Evolutionary conservation across 2,113 vertebrate genomes (phyloP).

Genomic region (Hypomesus transpacificus): DNA sequence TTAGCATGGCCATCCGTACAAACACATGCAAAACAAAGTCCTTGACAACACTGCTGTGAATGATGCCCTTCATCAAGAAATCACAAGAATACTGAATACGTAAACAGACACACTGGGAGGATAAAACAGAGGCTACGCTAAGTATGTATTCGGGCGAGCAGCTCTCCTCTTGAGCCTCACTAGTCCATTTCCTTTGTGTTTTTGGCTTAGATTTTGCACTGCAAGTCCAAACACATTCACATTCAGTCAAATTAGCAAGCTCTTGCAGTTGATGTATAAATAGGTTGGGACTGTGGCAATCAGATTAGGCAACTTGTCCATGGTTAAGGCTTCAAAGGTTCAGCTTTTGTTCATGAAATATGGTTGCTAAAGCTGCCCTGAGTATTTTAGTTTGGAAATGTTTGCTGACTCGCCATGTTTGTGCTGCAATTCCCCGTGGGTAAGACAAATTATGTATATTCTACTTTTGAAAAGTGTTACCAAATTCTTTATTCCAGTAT

Average conservation of each 20-base stretch:
- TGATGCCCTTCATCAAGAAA: slow-evolving; percentile 8
- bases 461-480: too few species aligned
- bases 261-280: slow-evolving; percentile 1
- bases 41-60: not conserved
- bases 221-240: not conserved
- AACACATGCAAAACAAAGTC: not conserved
- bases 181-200: not conserved
- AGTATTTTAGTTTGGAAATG: not conserved
- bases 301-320: not conserved
- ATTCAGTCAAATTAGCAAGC: slow-evolving; percentile 8
- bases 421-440: not conserved
- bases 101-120: too few species aligned
- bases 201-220: not conserved
- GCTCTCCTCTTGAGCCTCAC: not conserved
- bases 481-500: too few species aligned
- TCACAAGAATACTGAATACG: not conserved
- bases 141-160: not conserved
- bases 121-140: too few species aligned
- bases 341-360: not conserved
- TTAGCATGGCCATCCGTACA: not conserved
- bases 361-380: not conserved
- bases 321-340: not conserved
- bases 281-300: not conserved
- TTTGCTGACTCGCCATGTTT: too few species aligned
- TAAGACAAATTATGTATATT: not conserved